Base-by-base conservation (phyloP, 2,113 vertebrate genomes). In the Pogona vitticeps region DNA sequence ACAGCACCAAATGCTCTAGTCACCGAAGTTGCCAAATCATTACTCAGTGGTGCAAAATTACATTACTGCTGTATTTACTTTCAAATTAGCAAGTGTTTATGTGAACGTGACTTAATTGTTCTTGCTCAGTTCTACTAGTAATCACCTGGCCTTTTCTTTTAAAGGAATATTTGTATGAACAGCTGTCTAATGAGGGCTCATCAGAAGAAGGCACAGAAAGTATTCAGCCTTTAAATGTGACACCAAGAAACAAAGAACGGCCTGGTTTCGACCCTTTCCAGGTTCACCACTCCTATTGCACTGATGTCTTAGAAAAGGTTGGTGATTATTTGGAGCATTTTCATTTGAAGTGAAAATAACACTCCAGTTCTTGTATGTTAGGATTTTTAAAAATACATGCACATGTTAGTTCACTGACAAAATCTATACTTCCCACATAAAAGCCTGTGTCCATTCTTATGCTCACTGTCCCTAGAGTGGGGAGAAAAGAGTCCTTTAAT, bases 281-380 rank as follows among this genome's bases (percentile, higher is more conserved):
- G 14, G 95, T 97, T 85, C 97, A 98, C 92, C 94, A 95, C 79
- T 94, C 94, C 2, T 95, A 98, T 82, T 97, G 95, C 93, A 95
- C 86, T 67, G 97, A 94, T 90, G 94, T 97, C 86, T 96, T 98
- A 86, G 94, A 97, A 94, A 97, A 99, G 98, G 98, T 99, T 91
- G 90, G 97, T 97, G 61, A 85, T 92, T 89, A 89, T 85, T 21
- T 76, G 12, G 67, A 33, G n/a, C 63, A 83, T 52, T 58, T 3
- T 72, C 33, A 58, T 31, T 61, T 63, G 10, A 84, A 63, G 21
- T 65, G 63, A 28, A 75, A 63, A 76, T 31, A 8, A 83, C 61
- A 65, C 73, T 36, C 9, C 15, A 73, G 23, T 63, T 9, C 46
- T 15, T 79, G 26, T 78, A 6, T 56, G 67, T 14, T 86, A n/a